Evolutionary conservation across 2,797 vertebrate species (phyloP).

Genomic region (Acanthis flammea): DNA sequence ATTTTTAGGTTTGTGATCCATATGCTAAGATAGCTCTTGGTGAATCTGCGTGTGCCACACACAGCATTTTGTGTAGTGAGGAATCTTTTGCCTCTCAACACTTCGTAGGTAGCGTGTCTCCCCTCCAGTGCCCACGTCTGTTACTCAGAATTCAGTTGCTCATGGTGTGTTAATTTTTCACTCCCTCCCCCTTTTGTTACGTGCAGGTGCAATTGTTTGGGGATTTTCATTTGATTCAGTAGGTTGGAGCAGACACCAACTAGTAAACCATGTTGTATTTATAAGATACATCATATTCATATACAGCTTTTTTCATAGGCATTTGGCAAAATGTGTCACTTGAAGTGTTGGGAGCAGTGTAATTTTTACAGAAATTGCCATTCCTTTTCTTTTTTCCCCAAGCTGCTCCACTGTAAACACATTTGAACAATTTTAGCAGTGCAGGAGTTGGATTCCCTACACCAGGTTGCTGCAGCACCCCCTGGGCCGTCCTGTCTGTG

Average conservation of each 20-base stretch:
- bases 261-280: not conserved
- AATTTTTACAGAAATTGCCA: not conserved
- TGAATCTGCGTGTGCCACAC: not conserved
- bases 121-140: not conserved
- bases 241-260: not conserved
- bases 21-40: not conserved
- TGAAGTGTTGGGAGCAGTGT: not conserved
- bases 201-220: not conserved
- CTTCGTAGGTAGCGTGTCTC: not conserved
- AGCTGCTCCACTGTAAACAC: not conserved
- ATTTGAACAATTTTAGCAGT: not conserved
- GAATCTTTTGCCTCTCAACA: not conserved
- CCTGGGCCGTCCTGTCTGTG: not conserved
- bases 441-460: rapidly evolving
- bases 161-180: not conserved
- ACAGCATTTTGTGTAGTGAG: not conserved
- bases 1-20: not conserved
- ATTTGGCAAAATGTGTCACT: not conserved
- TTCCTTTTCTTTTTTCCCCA: not conserved
- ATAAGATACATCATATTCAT: not conserved
- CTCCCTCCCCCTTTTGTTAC: not conserved
- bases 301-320: not conserved
- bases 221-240: not conserved
- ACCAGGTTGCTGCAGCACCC: not conserved
- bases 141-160: not conserved